phyloP scores from a whole-genome alignment of 1,140 invertebrate species.

The Sycobia sp. region DNA sequence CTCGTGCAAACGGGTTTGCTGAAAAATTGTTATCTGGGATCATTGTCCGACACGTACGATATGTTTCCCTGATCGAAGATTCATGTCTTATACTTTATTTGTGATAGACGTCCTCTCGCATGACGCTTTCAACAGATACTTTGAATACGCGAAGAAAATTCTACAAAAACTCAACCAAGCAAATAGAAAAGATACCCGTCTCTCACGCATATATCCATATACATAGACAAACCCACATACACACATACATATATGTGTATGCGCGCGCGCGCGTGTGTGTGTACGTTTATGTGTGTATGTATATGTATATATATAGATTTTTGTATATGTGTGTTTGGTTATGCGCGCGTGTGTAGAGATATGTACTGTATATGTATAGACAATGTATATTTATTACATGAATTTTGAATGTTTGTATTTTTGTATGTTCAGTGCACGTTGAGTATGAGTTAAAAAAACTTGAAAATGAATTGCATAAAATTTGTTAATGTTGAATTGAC shows the following conservation, averaged over 20 bases:
- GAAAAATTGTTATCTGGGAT: slow-evolving; percentile 28
- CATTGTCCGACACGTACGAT: slow-evolving; percentile 17
- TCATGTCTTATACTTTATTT: slow-evolving; percentile 20
- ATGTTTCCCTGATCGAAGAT: slow-evolving; percentile 11
- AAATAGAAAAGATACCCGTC: slow-evolving; percentile 3
- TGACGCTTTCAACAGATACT: slow-evolving; percentile 27
- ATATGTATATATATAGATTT: no score
- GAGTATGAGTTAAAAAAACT: not conserved
- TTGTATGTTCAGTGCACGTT: slow-evolving; percentile 6
- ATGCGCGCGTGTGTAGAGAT: no score
- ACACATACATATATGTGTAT: no score
- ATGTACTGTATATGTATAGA: no score
- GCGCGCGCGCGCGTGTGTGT: no score
- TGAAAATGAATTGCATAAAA: slow-evolving; percentile 6
- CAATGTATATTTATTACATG: slow-evolving; percentile 9
- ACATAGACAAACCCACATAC: no score
- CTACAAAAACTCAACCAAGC: slow-evolving; percentile 5
- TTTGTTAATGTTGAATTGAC: not conserved
- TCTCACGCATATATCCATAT: not conserved
- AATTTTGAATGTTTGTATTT: slow-evolving; percentile 10
- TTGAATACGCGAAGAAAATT: slow-evolving; percentile 15
- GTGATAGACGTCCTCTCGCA: slow-evolving; percentile 27
- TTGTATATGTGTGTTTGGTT: no score
- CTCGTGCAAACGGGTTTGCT: slow-evolving; percentile 23
- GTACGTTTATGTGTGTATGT: no score